Evolutionary conservation across 1,140 invertebrate genomes (phyloP).

Genomic region (Lerema accius): DNA sequence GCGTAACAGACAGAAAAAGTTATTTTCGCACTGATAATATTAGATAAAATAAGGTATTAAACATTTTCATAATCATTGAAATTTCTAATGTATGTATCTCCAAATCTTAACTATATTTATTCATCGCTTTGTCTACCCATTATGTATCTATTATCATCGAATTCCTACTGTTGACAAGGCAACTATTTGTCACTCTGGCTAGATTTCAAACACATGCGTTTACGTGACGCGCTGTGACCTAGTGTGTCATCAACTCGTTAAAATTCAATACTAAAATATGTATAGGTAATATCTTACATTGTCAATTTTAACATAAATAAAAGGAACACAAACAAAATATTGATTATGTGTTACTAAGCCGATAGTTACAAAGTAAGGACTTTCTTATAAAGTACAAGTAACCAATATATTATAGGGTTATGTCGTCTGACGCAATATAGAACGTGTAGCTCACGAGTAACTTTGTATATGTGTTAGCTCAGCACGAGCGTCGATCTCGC

Average conservation of each 20-base stretch:
- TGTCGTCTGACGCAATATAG: conserved; percentile 15
- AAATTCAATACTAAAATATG: background rate
- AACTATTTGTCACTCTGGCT: conserved; percentile 18
- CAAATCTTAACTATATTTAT: too few relatives aligned
- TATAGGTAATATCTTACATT: too few relatives aligned
- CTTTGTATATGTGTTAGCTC: conserved; percentile 11
- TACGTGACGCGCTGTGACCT: conserved; percentile 1
- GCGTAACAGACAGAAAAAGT: too few relatives aligned
- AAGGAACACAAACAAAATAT: too few relatives aligned
- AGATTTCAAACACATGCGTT: background rate
- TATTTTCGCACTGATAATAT: too few relatives aligned
- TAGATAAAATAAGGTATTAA: too few relatives aligned
- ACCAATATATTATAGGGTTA: conserved; percentile 8
- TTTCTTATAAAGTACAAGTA: too few relatives aligned
- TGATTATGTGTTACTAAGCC: too few relatives aligned
- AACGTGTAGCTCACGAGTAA: conserved; percentile 6
- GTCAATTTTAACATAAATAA: conserved; percentile 11
- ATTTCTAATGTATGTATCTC: too few relatives aligned
- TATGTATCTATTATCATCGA: conserved; percentile 4
- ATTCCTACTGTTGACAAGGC: conserved; percentile 18
- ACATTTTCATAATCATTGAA: too few relatives aligned
- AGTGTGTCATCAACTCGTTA: background rate
- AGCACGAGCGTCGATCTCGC: conserved; percentile 18
- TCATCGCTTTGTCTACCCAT: conserved; percentile 9
- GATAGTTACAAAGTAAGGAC: too few relatives aligned